Evolutionary conservation across 2,888 invertebrate species (phyloP).

Genomic region (Clostera curtula): DNA sequence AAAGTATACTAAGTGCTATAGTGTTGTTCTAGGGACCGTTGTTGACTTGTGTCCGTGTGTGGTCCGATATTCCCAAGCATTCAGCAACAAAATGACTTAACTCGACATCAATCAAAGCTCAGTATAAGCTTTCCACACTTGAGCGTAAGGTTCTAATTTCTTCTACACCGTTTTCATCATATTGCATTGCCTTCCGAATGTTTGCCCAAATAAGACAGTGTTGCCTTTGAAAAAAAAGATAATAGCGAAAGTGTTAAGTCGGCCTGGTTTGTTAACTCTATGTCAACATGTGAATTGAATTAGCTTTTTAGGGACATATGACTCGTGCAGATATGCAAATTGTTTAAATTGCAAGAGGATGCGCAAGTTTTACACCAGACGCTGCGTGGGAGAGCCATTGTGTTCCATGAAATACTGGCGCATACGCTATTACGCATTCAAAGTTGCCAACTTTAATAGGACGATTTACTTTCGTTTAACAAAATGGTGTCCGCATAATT

Average conservation of each 20-base stretch:
- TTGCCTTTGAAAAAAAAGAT: slow-evolving; percentile 53
- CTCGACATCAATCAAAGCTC: slow-evolving; percentile 11
- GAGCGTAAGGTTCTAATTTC: slow-evolving; percentile 22
- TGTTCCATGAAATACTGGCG: slow-evolving; percentile 49
- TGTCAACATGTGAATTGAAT: slow-evolving; percentile 43
- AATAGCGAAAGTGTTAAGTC: slow-evolving; percentile 67
- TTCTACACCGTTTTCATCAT: slow-evolving; percentile 8
- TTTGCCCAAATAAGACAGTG: slow-evolving; percentile 53
- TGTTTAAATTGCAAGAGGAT: slow-evolving; percentile 53
- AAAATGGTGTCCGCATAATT: slow-evolving; percentile 19
- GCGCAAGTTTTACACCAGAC: slow-evolving; percentile 52
- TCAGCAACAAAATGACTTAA: slow-evolving; percentile 19
- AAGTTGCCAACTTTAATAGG: slow-evolving; percentile 45
- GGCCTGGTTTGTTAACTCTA: slow-evolving; percentile 47
- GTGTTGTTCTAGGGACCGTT: slow-evolving; percentile 66
- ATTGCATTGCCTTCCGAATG: slow-evolving; percentile 22
- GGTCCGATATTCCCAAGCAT: slow-evolving; percentile 43
- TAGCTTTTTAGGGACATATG: slow-evolving; percentile 35
- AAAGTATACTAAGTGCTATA: slow-evolving; percentile 68
- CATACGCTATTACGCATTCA: slow-evolving; percentile 46
- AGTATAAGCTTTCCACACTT: slow-evolving; percentile 31
- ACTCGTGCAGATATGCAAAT: slow-evolving; percentile 56
- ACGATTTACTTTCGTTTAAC: slow-evolving; percentile 29
- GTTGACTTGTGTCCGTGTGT: slow-evolving; percentile 68
- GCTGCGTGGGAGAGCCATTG: slow-evolving; percentile 66